phyloP scores from a whole-genome alignment of 2,888 invertebrate species.

The Priocnemis perturbator region DNA sequence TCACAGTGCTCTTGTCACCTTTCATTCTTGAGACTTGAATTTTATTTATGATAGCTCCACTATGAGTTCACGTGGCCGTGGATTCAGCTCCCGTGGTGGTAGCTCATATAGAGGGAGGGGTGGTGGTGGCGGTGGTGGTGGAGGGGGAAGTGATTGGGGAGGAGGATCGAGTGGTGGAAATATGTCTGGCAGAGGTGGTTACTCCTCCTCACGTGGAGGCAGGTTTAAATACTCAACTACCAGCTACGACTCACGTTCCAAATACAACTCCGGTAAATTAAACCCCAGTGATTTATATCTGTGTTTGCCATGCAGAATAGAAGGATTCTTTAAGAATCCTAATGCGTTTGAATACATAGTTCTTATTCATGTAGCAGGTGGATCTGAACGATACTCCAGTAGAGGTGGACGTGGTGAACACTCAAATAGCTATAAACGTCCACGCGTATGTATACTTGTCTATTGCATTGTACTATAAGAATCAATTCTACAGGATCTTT shows the following conservation, averaged over 20 bases:
- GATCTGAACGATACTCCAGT: slow-evolving; percentile 69
- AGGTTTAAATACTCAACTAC: slow-evolving; percentile 70
- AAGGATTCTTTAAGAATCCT: neutral
- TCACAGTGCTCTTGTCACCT: no score
- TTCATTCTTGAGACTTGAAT: no score
- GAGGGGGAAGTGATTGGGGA: slow-evolving; percentile 66
- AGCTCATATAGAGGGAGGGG: slow-evolving; percentile 70
- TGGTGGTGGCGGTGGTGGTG: slow-evolving; percentile 67
- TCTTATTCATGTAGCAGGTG: slow-evolving; percentile 37
- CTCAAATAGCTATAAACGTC: slow-evolving; percentile 69
- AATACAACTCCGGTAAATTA: slow-evolving; percentile 66
- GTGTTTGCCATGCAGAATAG: neutral
- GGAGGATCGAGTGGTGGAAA: slow-evolving; percentile 60
- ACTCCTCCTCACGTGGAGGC: slow-evolving; percentile 69
- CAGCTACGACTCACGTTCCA: slow-evolving; percentile 69
- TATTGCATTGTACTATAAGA: neutral
- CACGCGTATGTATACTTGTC: slow-evolving; percentile 62
- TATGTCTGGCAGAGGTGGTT: slow-evolving; percentile 66
- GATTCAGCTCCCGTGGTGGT: slow-evolving; percentile 68
- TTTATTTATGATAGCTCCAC: slow-evolving; percentile 51
- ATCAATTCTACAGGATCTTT: neutral
- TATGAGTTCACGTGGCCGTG: slow-evolving; percentile 71
- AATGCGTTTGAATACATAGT: neutral
- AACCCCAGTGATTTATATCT: neutral
- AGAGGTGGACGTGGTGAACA: slow-evolving; percentile 70